These are phyloP conservation scores for Nannospalax galili DNA, from an alignment of 2,113 vertebrate genomes.

Conservation along the genomic window DNA sequence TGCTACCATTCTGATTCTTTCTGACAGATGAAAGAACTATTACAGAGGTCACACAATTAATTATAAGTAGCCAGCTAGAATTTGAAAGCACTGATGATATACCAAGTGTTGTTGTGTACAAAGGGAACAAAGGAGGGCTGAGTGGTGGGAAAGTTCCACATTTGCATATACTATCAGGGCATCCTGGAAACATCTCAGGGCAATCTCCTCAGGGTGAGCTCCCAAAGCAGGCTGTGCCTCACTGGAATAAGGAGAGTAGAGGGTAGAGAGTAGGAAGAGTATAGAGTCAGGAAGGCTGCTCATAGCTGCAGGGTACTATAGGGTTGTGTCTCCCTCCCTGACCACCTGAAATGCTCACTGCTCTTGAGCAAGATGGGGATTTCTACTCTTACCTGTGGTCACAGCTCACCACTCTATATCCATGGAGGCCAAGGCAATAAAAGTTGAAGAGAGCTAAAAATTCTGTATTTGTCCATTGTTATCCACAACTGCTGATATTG, in stretches of 20 bases:
- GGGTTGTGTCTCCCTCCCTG: neutral
- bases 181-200: neutral
- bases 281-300: neutral
- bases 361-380: neutral
- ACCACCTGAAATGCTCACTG: neutral
- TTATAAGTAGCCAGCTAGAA: neutral
- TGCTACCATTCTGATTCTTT: neutral
- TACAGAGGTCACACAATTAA: neutral
- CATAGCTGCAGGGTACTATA: neutral
- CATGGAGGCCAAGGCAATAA: neutral
- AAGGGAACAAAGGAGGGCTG: neutral
- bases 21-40: neutral
- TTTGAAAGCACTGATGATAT: neutral
- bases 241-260: neutral
- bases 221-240: neutral
- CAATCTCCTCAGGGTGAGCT: neutral
- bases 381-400: conserved; percentile 10
- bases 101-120: neutral
- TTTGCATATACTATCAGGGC: neutral
- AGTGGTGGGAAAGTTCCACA: neutral
- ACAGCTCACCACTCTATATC: neutral
- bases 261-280: too few species aligned
- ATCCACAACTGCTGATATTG: neutral
- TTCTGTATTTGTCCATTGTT: conserved; percentile 62
- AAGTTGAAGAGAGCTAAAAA: neutral